Conservation (phyloP, 2,797 vertebrate species). For the Pseudopleuronectes americanus region DNA sequence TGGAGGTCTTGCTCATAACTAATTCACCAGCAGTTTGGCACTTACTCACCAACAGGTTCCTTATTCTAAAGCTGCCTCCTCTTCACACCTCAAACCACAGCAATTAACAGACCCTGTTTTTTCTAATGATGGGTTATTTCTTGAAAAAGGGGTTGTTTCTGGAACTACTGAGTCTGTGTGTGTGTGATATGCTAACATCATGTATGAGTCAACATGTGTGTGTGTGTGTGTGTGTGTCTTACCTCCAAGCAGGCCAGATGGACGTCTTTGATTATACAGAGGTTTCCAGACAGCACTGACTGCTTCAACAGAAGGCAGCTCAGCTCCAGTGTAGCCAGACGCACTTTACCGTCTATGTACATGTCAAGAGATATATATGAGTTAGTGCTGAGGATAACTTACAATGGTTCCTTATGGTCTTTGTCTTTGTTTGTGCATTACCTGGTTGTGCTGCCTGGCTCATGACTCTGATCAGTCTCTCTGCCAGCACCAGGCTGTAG, state of each 20-base stretch:
- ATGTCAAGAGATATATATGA: background rate
- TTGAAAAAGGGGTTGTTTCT: background rate
- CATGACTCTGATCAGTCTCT: constrained; percentile 94
- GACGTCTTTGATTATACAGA: constrained; percentile 94
- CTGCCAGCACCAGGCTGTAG: constrained; percentile 92
- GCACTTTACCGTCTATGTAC: constrained; percentile 91
- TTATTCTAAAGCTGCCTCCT: background rate
- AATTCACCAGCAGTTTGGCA: background rate
- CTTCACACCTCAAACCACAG: no score
- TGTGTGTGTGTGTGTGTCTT: constrained; percentile 13
- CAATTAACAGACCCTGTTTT: no score
- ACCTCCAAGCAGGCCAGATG: constrained; percentile 98
- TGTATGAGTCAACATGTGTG: background rate
- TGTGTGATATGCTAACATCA: background rate
- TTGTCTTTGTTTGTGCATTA: constrained; percentile 49
- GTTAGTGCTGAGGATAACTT: background rate
- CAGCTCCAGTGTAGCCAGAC: constrained; percentile 94
- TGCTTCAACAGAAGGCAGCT: constrained; percentile 94
- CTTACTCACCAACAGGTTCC: background rate
- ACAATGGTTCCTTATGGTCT: background rate
- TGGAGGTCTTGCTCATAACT: background rate
- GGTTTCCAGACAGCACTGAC: constrained; percentile 87
- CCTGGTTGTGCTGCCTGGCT: constrained; percentile 93
- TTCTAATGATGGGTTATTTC: background rate
- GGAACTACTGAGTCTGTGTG: background rate